Percentiles rank a stretch among this genome's conserved stretches.
These are phyloP conservation scores for Spongia lamella DNA, from an alignment of 37 sponge, comb jelly and placozoan species.

Conservation along the genomic window DNA sequence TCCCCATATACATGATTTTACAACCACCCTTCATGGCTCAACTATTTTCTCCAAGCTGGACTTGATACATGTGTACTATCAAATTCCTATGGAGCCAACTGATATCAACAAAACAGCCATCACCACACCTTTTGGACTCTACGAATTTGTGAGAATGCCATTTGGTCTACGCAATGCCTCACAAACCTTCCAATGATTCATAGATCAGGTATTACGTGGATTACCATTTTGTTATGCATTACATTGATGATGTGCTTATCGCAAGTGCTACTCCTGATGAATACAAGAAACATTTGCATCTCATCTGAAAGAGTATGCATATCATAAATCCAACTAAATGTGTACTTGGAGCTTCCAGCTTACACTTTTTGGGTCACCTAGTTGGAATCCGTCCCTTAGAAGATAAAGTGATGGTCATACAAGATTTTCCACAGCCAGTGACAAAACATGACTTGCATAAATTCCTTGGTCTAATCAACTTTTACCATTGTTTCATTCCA, in stretches of 20 bases:
- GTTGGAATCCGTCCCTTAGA: background rate
- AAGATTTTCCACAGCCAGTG: background rate
- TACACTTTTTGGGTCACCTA: constrained; percentile 10
- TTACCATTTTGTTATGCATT: constrained; percentile 19
- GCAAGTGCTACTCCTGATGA: no score
- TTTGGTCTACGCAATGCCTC: constrained; percentile 36
- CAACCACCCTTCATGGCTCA: no score
- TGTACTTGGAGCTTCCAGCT: background rate
- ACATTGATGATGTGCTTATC: no score
- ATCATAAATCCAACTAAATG: constrained; percentile 6
- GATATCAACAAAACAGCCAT: constrained; percentile 46
- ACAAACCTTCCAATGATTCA: constrained; percentile 26
- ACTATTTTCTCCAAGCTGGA: no score
- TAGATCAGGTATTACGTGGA: constrained; percentile 56
- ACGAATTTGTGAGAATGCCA: background rate
- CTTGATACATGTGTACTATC: background rate
- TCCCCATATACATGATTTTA: no score
- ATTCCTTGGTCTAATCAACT: background rate
- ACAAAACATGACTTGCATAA: background rate
- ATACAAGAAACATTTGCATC: no score
- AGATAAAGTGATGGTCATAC: no score
- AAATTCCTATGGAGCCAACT: constrained; percentile 31
- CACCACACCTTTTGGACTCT: constrained; percentile 9
- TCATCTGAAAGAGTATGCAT: no score
- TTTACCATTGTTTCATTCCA: constrained; percentile 1